Evolutionary conservation across 2,888 invertebrate genomes (phyloP).

Genomic region (Artemia sinica): DNA sequence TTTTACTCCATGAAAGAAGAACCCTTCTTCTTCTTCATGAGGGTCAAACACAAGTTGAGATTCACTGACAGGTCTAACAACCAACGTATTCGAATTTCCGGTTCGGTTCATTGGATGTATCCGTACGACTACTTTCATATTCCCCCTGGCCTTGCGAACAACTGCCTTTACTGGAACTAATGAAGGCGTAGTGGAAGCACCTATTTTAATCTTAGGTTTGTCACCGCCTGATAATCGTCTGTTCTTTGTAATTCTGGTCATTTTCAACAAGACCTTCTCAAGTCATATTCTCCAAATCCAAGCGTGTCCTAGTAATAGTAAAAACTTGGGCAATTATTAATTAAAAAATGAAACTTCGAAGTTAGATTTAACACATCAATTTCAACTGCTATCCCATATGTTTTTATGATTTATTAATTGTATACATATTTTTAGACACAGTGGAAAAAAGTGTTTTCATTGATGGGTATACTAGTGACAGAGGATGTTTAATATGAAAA

Average conservation of each 20-base stretch:
- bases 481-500: no score
- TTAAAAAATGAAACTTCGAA: no score
- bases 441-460: no score
- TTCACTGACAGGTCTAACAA: conserved; percentile 58
- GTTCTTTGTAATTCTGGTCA: background rate
- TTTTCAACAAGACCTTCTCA: no score
- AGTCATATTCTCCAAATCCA: no score
- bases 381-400: no score
- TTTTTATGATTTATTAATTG: no score
- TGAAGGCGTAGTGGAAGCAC: background rate
- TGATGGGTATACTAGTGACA: no score
- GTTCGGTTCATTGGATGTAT: conserved; percentile 58
- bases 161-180: background rate
- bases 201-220: background rate
- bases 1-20: conserved; percentile 30
- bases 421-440: no score
- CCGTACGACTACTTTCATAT: conserved; percentile 63
- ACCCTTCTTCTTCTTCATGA: conserved; percentile 51
- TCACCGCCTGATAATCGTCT: conserved; percentile 1
- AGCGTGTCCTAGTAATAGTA: no score
- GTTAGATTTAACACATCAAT: no score
- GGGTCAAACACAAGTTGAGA: conserved; percentile 72
- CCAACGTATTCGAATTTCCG: conserved; percentile 42
- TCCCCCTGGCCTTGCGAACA: conserved; percentile 31
- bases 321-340: no score